Base-by-base conservation (phyloP, 1,140 invertebrate genomes). In the Rhynchophorus ferrugineus region DNA sequence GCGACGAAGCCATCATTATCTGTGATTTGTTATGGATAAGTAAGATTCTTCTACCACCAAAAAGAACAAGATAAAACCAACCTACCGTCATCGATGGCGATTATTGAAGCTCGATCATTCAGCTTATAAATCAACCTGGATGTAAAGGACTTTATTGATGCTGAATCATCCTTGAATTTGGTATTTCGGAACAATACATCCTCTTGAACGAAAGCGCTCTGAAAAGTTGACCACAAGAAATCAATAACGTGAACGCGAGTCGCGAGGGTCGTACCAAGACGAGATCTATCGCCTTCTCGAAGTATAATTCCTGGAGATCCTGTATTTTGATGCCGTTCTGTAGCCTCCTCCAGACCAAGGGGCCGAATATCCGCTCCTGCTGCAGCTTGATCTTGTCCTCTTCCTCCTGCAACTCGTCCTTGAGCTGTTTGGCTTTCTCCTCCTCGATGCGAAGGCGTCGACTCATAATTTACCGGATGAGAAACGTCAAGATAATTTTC, bases 71-170 rank as follows among this genome's bases (percentile, higher is more conserved):
- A 11, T 39, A 14, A n/a, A n/a, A n/a, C n/a, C n/a, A n/a, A n/a
- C n/a, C n/a, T 56, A 36, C 69, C 67, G 56, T 74, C 65, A 52
- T 79, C 77, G 0, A 80, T 63, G 1, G 77, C 79, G 1, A 78
- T 71, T 22, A 83, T 68, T 2, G 80, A 82, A 50, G 74, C 75
- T n/a, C 75, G 76, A 43, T 82, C 80, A 45, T 76, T 78, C 67
- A 83, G 73, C 73, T 77, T 78, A 13, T 73, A 73, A 36, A 68
- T 61, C 0, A 74, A 65, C 17, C 76, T 66, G 39, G 77, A 65
- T 1, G 76, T 37, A 57, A 76, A 81, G 21, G 69, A 71, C 14
- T 76, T 69, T 0, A 74, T 61, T 0, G 77, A 81, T 36, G 72
- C 68, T 35, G 61, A 50, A 53, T 82, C 78, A 1, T 75, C 63